A percentile compares a stretch with the other conserved stretches of the same genome.
These are phyloP conservation scores for Lordiphosa clarofinis DNA, from an alignment of 1,140 invertebrate species.

Conservation along the genomic window DNA sequence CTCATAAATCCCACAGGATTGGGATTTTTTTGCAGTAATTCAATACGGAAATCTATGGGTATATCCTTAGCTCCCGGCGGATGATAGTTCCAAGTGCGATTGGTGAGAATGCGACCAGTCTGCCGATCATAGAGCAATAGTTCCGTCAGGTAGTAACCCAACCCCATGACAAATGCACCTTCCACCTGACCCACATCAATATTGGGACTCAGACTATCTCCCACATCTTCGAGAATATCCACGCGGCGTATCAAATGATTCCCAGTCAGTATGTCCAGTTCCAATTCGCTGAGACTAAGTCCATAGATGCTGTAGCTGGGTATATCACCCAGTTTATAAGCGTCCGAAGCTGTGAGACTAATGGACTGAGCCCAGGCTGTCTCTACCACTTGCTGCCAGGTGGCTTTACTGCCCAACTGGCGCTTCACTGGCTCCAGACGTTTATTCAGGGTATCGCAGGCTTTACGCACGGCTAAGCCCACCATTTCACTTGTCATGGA, in stretches of 20 bases:
- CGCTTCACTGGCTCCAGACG: conserved; percentile 84
- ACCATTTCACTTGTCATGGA: conserved; percentile 86
- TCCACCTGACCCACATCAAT: conserved; percentile 88
- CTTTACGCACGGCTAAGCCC: conserved; percentile 84
- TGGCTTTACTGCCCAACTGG: conserved; percentile 81
- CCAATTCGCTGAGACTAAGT: conserved; percentile 83
- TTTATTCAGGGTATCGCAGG: conserved; percentile 84
- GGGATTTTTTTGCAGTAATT: conserved; percentile 85
- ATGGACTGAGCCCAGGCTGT: conserved; percentile 82
- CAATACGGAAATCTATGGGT: conserved; percentile 89
- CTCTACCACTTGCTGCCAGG: conserved; percentile 85
- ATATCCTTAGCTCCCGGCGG: conserved; percentile 90
- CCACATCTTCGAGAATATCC: conserved; percentile 88
- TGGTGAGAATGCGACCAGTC: conserved; percentile 86
- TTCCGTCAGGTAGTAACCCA: conserved; percentile 89
- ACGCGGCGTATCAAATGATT: conserved; percentile 83
- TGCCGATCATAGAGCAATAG: conserved; percentile 83
- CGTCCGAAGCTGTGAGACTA: conserved; percentile 84
- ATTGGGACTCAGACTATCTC: conserved; percentile 86
- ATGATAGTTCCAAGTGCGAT: conserved; percentile 90
- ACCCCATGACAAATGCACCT: conserved; percentile 91
- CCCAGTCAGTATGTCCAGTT: conserved; percentile 88
- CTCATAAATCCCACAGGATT: conserved; percentile 86
- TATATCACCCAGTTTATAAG: conserved; percentile 73
- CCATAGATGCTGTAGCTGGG: conserved; percentile 82